Percentiles rank a stretch among this genome's conserved stretches.
Conservation (phyloP, 2,888 invertebrate species). For the Torymus texanus region DNA sequence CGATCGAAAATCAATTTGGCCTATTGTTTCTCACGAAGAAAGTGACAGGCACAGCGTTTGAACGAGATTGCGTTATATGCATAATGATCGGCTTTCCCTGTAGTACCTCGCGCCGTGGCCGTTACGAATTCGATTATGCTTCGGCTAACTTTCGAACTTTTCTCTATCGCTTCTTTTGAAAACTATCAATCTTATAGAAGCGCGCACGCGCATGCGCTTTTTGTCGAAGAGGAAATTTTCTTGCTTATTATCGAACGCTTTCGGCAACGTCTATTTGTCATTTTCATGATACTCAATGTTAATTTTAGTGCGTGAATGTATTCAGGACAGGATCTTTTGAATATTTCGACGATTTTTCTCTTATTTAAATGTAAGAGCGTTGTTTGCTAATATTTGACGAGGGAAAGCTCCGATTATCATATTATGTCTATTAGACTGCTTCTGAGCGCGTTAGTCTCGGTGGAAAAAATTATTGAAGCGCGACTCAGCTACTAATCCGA, state of each 20-base stretch:
- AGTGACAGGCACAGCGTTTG: constrained; percentile 37
- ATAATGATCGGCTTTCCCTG: constrained; percentile 46
- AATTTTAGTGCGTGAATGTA: neutral
- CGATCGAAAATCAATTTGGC: constrained; percentile 50
- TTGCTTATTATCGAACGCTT: neutral
- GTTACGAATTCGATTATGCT: constrained; percentile 31
- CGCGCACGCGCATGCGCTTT: neutral
- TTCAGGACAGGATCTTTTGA: neutral
- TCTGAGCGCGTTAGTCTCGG: too few species aligned
- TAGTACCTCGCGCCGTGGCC: neutral
- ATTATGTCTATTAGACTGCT: constrained; percentile 73
- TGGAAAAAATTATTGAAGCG: too few species aligned
- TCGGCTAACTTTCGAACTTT: constrained; percentile 35
- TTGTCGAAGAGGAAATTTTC: neutral
- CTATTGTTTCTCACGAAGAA: constrained; percentile 52
- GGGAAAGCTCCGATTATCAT: constrained; percentile 68
- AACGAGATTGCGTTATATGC: constrained; percentile 37
- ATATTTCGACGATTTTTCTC: neutral
- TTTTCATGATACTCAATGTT: neutral
- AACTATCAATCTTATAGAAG: constrained; percentile 20
- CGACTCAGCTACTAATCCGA: neutral
- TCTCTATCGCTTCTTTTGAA: constrained; percentile 3
- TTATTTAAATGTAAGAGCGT: constrained; percentile 2
- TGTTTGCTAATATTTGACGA: constrained; percentile 9
- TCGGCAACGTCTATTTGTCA: neutral